Conservation (phyloP, 1,140 invertebrate species). For the Contarinia nasturtii region DNA sequence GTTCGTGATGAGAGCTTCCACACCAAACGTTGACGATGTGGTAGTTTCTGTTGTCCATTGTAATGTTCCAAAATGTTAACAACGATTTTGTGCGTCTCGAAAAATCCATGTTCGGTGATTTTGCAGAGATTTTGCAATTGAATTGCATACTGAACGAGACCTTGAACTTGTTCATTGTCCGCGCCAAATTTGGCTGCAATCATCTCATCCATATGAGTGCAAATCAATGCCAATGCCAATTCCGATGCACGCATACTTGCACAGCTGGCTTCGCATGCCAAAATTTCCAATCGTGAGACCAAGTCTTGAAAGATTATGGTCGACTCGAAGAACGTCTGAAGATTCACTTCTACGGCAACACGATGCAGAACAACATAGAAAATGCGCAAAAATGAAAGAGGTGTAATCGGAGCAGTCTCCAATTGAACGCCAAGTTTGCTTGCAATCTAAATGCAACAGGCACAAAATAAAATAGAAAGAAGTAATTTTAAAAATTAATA, state of each 20-base stretch:
- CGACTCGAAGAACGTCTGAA: slow-evolving; percentile 26
- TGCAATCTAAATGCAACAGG: slow-evolving; percentile 20
- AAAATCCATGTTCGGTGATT: slow-evolving; percentile 45
- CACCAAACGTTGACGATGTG: slow-evolving; percentile 50
- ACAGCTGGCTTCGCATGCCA: slow-evolving; percentile 47
- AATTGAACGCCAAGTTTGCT: slow-evolving; percentile 45
- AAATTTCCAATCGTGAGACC: slow-evolving; percentile 44
- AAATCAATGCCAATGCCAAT: slow-evolving; percentile 48
- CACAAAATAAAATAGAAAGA: no score
- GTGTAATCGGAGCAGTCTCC: slow-evolving; percentile 33
- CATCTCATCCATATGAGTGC: slow-evolving; percentile 36
- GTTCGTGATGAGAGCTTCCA: slow-evolving; percentile 48
- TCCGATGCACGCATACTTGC: slow-evolving; percentile 42
- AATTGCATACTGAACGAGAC: slow-evolving; percentile 32
- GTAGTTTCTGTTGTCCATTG: slow-evolving; percentile 44
- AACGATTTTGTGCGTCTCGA: slow-evolving; percentile 34
- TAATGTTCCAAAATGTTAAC: slow-evolving; percentile 41
- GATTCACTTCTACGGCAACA: slow-evolving; percentile 27
- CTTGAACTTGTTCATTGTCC: slow-evolving; percentile 3
- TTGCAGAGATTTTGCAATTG: slow-evolving; percentile 38
- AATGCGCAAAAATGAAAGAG: slow-evolving; percentile 43
- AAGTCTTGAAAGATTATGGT: slow-evolving; percentile 28
- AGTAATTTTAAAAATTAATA: no score
- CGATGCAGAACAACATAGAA: slow-evolving; percentile 37
- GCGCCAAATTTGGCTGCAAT: slow-evolving; percentile 8